Conservation (phyloP, 2,797 vertebrate genomes). For the Acanthurus leucopareius region DNA sequence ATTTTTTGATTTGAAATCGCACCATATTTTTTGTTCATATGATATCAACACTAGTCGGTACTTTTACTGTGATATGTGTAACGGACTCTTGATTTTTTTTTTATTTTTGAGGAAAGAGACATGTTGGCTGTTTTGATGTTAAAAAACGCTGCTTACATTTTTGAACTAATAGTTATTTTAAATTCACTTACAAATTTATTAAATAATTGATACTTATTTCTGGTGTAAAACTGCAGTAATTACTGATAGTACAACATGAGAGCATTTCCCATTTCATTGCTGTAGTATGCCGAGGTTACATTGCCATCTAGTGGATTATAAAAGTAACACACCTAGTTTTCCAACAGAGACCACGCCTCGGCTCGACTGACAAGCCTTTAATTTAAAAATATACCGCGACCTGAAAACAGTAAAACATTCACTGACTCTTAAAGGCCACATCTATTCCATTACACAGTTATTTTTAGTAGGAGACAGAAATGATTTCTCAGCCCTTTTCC, state of each 20-base stretch:
- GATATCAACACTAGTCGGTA: no score
- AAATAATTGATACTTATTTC: neutral
- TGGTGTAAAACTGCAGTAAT: neutral
- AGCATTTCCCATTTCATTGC: no score
- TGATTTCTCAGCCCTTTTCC: neutral
- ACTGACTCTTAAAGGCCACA: neutral
- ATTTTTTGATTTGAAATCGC: no score
- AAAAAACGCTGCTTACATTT: no score
- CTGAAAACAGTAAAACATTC: constrained; percentile 5
- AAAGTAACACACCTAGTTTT: constrained; percentile 8
- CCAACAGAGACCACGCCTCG: neutral
- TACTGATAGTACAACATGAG: neutral
- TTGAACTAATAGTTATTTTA: no score
- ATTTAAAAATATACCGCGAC: neutral
- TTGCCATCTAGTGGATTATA: constrained; percentile 69
- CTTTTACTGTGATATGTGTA: no score
- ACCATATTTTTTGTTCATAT: no score
- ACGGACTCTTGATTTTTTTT: no score
- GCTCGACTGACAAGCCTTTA: neutral
- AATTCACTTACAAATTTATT: no score
- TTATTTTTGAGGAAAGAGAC: no score
- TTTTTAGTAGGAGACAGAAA: neutral
- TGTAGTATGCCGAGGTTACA: neutral
- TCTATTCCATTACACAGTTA: neutral
- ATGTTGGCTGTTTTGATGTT: no score